Conservation (phyloP, 2,888 invertebrate species). For the Geophilus truncorum region DNA sequence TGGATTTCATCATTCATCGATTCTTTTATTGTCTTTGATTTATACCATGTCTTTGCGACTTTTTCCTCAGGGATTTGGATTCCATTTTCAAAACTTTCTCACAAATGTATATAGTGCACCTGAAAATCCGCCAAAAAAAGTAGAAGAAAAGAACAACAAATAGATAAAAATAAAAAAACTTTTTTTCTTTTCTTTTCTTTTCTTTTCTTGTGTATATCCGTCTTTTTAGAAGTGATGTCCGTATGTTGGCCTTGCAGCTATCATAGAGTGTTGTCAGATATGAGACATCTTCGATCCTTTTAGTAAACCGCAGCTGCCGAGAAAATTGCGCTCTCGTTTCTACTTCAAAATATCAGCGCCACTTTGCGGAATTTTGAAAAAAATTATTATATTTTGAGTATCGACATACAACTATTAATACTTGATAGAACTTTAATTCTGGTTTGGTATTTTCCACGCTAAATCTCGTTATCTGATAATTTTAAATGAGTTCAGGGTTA, state of each 20-base stretch:
- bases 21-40: no score
- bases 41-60: not conserved
- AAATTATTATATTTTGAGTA: no score
- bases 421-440: no score
- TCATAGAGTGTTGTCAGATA: not conserved
- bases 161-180: not conserved
- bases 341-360: not conserved
- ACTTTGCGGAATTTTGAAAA: not conserved
- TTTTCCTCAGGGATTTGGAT: no score
- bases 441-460: no score
- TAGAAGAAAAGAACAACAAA: not conserved
- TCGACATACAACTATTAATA: no score
- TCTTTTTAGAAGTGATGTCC: not conserved
- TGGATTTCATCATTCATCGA: no score
- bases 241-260: not conserved
- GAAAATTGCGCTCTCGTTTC: not conserved
- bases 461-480: no score
- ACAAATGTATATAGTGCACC: not conserved
- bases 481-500: no score
- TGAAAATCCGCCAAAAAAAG: not conserved
- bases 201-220: no score
- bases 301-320: not conserved
- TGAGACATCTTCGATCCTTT: constrained; percentile 6
- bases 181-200: not conserved
- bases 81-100: no score